These are phyloP conservation scores for Julus scandinavius DNA, from an alignment of 2,888 invertebrate species.

Conservation along the genomic window DNA sequence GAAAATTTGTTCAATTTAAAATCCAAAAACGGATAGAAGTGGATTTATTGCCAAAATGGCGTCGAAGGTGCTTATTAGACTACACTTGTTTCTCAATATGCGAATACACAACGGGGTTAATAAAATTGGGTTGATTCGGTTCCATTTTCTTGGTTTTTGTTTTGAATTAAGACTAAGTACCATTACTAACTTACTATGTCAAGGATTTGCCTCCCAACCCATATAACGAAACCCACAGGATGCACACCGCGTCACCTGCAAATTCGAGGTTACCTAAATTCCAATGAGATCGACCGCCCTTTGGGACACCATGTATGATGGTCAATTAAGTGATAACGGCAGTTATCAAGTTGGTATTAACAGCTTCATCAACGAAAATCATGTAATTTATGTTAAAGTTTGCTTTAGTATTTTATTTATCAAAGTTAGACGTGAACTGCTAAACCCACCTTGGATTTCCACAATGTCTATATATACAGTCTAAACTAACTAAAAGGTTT, in stretches of 20 bases:
- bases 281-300: not conserved
- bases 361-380: no score
- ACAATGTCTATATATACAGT: not conserved
- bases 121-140: not conserved
- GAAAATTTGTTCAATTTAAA: no score
- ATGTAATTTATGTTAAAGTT: not conserved
- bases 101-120: no score
- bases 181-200: slow-evolving; percentile 31
- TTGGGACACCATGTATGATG: not conserved
- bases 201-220: slow-evolving; percentile 22
- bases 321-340: not conserved
- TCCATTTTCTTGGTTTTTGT: not conserved
- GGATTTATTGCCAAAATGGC: no score
- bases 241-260: not conserved
- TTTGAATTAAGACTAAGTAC: not conserved
- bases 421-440: not conserved
- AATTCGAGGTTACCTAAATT: slow-evolving; percentile 15
- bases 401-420: not conserved
- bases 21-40: no score
- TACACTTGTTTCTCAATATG: no score
- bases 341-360: not conserved
- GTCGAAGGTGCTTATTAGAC: no score
- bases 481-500: no score
- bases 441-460: not conserved
- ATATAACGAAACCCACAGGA: slow-evolving; percentile 26